These are phyloP conservation scores for Drosophila leontia DNA, from an alignment of 1,140 invertebrate species.

Conservation along the genomic window DNA sequence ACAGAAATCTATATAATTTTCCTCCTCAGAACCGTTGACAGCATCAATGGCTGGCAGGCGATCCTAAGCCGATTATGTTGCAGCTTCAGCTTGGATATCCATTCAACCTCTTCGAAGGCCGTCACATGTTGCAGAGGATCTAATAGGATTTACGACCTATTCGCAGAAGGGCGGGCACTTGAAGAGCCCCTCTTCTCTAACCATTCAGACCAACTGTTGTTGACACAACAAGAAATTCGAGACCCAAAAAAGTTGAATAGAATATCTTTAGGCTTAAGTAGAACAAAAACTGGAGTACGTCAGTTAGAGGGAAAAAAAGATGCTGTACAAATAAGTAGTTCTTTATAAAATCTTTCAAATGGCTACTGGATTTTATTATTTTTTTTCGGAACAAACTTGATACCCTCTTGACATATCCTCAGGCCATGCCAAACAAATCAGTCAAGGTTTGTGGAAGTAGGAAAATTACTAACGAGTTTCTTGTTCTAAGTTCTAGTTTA, in stretches of 20 bases:
- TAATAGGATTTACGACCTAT: conserved; percentile 76
- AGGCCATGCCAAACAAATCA: not conserved
- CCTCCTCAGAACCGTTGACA: conserved; percentile 51
- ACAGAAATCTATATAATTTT: conserved; percentile 1
- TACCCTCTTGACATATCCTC: conserved; percentile 4
- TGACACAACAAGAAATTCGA: conserved; percentile 72
- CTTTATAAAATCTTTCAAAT: conserved; percentile 12
- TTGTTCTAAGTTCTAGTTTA: not conserved
- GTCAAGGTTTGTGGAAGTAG: not conserved
- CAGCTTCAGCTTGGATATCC: conserved; percentile 30
- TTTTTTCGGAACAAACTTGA: not conserved
- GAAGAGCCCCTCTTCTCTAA: conserved; percentile 15
- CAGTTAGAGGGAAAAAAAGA: conserved; percentile 33
- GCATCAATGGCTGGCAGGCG: conserved; percentile 54
- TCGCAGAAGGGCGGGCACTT: conserved; percentile 47
- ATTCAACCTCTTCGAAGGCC: conserved; percentile 21
- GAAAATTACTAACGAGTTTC: not conserved
- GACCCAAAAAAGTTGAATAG: conserved; percentile 40
- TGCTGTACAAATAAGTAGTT: conserved; percentile 39
- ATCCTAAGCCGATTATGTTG: conserved; percentile 65
- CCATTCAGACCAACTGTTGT: conserved; percentile 58
- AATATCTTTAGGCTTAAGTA: conserved; percentile 31
- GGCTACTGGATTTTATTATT: conserved; percentile 32
- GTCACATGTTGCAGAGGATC: conserved; percentile 68
- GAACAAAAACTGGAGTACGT: conserved; percentile 27